These are phyloP conservation scores for Hirtodrosophila confusa DNA, from an alignment of 2,888 invertebrate species.

Conservation along the genomic window DNA sequence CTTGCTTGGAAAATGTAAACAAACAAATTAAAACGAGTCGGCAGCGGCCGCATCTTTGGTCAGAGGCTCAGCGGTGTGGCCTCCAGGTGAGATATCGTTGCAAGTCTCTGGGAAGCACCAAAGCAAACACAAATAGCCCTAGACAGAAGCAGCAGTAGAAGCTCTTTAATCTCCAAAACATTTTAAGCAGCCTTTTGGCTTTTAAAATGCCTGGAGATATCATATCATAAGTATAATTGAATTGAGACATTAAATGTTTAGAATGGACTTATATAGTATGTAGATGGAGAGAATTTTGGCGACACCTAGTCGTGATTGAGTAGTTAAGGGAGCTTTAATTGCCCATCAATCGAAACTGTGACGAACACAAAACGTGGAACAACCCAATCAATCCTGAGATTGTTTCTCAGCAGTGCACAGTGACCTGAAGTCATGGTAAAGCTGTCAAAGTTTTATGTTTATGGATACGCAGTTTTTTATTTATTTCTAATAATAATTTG, in stretches of 20 bases:
- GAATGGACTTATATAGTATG: conserved; percentile 10
- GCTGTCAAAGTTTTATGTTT: not conserved
- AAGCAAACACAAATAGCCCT: conserved; percentile 44
- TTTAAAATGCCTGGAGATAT: conserved; percentile 40
- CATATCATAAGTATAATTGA: conserved; percentile 11
- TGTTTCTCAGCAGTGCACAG: conserved; percentile 6
- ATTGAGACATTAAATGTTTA: conserved; percentile 48
- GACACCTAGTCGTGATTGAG: conserved; percentile 60
- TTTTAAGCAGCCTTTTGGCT: conserved; percentile 45
- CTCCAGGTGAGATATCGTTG: conserved; percentile 74
- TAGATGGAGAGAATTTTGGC: conserved; percentile 27
- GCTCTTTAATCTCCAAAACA: conserved; percentile 69
- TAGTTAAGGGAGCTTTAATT: conserved; percentile 55
- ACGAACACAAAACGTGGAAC: conserved; percentile 29
- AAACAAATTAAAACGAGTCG: conserved; percentile 78
- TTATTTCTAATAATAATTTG: too few relatives aligned
- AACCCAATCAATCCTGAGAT: conserved; percentile 30
- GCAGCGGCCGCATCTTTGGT: conserved; percentile 32
- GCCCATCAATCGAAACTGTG: conserved; percentile 37
- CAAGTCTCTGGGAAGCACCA: conserved; percentile 41
- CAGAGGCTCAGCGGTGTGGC: conserved; percentile 34
- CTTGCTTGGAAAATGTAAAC: conserved; percentile 70
- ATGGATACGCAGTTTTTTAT: too few relatives aligned
- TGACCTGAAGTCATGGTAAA: conserved; percentile 6
- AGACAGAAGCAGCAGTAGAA: conserved; percentile 49